Percentiles rank a stretch among this genome's conserved stretches.
These are phyloP conservation scores for Agrochola macilenta DNA, from an alignment of 2,888 invertebrate genomes.

Conservation along the genomic window DNA sequence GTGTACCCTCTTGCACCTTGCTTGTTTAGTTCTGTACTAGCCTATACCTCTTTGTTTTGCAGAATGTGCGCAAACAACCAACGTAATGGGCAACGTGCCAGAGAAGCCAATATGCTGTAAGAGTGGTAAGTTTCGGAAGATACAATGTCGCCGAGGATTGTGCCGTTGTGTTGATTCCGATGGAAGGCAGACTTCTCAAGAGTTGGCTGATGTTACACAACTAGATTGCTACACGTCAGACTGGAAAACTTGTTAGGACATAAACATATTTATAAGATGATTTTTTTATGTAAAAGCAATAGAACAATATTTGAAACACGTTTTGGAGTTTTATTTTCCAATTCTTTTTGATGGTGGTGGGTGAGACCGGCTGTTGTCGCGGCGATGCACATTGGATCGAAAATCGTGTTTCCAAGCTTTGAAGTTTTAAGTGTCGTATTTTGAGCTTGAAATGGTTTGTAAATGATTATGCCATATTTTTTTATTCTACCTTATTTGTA, in stretches of 20 bases:
- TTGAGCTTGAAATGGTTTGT: no score
- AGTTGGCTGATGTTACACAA: constrained; percentile 76
- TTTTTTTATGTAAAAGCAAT: not conserved
- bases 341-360: not conserved
- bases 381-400: no score
- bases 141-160: constrained; percentile 91
- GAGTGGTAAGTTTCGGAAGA: constrained; percentile 92
- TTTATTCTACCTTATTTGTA: no score
- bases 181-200: constrained; percentile 88
- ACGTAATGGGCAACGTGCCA: constrained; percentile 80
- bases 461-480: no score
- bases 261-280: not conserved
- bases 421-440: no score
- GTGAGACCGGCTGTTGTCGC: no score
- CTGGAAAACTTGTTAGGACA: constrained; percentile 81
- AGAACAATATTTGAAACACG: not conserved
- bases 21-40: not conserved
- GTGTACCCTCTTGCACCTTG: no score
- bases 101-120: constrained; percentile 90
- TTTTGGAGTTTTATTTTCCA: not conserved
- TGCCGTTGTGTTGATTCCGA: constrained; percentile 92
- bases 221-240: constrained; percentile 74
- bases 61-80: constrained; percentile 92
- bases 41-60: constrained; percentile 58
- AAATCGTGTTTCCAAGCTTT: no score